Evolutionary conservation across 2,888 invertebrate genomes (phyloP).

Genomic region (Caenorhabditis japonica): DNA sequence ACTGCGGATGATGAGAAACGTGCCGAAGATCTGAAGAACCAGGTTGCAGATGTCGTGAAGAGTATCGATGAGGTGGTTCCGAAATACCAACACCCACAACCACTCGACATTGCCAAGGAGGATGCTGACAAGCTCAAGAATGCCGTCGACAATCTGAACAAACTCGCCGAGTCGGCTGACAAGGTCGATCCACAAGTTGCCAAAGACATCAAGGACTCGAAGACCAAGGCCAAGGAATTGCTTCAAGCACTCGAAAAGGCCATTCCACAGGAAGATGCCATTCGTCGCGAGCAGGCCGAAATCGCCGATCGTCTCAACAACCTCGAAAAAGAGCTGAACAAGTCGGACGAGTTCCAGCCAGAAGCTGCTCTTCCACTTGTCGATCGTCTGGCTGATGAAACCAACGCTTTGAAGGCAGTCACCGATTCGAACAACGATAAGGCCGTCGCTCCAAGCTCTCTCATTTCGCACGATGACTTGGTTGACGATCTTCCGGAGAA

Average conservation of each 20-base stretch:
- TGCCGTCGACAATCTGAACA: slow-evolving; percentile 25
- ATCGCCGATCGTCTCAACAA: slow-evolving; percentile 24
- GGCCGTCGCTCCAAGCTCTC: no score
- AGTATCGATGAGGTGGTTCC: slow-evolving; percentile 22
- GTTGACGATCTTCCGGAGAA: no score
- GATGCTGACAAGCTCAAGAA: slow-evolving; percentile 26
- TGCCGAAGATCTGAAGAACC: slow-evolving; percentile 40
- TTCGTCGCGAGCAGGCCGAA: slow-evolving; percentile 38
- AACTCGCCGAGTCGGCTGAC: slow-evolving; percentile 22
- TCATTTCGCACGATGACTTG: no score
- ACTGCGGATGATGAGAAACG: slow-evolving; percentile 5
- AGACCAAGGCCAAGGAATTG: slow-evolving; percentile 51
- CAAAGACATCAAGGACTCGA: slow-evolving; percentile 53
- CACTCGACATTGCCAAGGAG: slow-evolving; percentile 36
- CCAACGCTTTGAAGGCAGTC: no score
- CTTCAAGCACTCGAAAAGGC: slow-evolving; percentile 42
- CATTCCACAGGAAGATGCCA: slow-evolving; percentile 43
- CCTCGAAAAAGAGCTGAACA: no score
- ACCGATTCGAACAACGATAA: no score
- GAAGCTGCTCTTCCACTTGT: no score
- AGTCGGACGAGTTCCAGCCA: no score
- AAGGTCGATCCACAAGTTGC: slow-evolving; percentile 49
- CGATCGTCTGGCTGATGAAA: no score
- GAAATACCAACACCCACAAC: slow-evolving; percentile 33
- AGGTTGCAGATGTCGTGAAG: slow-evolving; percentile 25